Base-by-base conservation (phyloP, 35 echinoderm and acorn worm genomes). In the Heliocidaris tuberculata region DNA sequence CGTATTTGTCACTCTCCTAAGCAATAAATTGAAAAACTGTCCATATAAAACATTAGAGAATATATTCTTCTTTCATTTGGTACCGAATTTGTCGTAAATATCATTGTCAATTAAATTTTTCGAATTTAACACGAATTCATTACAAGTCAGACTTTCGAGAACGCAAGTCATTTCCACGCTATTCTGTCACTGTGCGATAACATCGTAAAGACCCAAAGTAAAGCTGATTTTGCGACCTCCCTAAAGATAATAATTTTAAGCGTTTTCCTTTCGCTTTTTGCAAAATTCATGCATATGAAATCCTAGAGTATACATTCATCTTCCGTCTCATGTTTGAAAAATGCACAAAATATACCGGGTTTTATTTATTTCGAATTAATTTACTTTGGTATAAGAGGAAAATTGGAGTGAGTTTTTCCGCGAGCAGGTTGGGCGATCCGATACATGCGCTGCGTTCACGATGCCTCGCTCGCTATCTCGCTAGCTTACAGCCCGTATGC, bases 61-160 rank as follows among this genome's bases (percentile, higher is more conserved):
- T 15, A 32, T 89, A 32, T 89, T 89, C 24, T 6, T 89, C 87
- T 89, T 89, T 32, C 32, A 47, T 13, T 32, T 89, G 11, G 9
- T 89, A 48, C 19, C 11, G 13, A 89, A 89, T 47, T 89, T 89
- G 87, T 89, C 31, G 31, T 9, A 47, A 16, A 5, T 47, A 2
- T 2, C 32, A 2, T 7, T 42, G 31, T 47, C 31, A 89, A 89
- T 89, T 89, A 89, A 16, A 17, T 89, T 47, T 89, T 32, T 27
- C 87, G 87, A 89, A 89, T 89, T 89, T 94, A 65, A 94, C 49
- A 94, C 32, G 70, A 94, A 49, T 52, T 52, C 35, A 13, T 93
- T 32, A 10, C 91, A 30, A 48, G 52, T 12, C 21, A 42, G 48
- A 92, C 35, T 94, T 61, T 1, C 48, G 50, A 65, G 32, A 71